Conservation (phyloP, 2,888 invertebrate genomes). For the Agriopis marginaria region DNA sequence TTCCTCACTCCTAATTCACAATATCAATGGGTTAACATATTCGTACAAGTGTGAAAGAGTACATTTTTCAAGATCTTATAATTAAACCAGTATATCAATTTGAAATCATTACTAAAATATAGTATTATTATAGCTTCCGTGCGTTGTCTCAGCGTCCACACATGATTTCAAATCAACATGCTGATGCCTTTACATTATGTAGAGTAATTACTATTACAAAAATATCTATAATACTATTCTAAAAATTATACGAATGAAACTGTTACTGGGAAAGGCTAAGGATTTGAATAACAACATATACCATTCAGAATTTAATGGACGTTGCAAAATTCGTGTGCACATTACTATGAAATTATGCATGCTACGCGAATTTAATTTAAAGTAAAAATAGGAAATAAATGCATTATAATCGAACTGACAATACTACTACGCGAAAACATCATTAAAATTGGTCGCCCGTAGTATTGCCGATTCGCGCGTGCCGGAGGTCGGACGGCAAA, state of each 20-base stretch:
- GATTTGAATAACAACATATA: constrained; percentile 84
- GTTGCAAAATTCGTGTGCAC: constrained; percentile 48
- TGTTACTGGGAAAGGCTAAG: constrained; percentile 83
- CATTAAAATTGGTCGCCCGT: constrained; percentile 31
- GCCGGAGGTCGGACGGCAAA: constrained; percentile 45
- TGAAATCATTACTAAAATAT: constrained; percentile 51
- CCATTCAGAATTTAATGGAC: constrained; percentile 71
- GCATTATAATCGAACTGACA: constrained; percentile 57
- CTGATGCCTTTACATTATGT: constrained; percentile 69
- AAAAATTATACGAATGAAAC: constrained; percentile 79
- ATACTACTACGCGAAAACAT: constrained; percentile 41
- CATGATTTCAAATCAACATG: constrained; percentile 59
- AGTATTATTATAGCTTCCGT: constrained; percentile 33
- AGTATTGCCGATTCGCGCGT: constrained; percentile 51
- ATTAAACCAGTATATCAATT: constrained; percentile 55
- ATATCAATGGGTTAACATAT: constrained; percentile 77
- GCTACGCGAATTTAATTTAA: constrained; percentile 64
- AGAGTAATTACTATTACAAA: constrained; percentile 83
- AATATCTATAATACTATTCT: constrained; percentile 84
- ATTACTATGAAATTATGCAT: constrained; percentile 61
- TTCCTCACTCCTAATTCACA: constrained; percentile 84
- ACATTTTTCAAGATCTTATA: constrained; percentile 71
- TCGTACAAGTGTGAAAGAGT: constrained; percentile 74
- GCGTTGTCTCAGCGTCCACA: constrained; percentile 30
- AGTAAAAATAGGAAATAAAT: constrained; percentile 69